Evolutionary conservation across 2,113 vertebrate species (phyloP).

Genomic region (Rallus limicola): DNA sequence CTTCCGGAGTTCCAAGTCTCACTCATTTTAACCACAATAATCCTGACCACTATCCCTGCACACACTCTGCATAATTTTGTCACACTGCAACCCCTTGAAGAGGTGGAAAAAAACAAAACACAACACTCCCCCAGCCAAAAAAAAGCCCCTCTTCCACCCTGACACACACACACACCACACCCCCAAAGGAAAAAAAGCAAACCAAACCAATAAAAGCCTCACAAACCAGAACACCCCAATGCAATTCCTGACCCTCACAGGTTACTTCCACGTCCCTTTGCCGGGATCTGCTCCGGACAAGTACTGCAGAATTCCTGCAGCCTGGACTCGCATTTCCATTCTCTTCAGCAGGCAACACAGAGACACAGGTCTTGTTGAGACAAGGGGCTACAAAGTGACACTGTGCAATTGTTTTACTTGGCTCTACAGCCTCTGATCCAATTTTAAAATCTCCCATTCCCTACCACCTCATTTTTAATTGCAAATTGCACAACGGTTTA

Average conservation of each 20-base stretch:
- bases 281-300: background rate
- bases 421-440: background rate
- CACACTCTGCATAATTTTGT: background rate
- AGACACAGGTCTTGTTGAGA: background rate
- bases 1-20: background rate
- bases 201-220: too few species aligned
- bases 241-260: background rate
- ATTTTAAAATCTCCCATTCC: background rate
- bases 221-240: too few species aligned
- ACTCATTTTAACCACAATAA: background rate
- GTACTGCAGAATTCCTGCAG: background rate
- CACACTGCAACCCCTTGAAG: background rate
- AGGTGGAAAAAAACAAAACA: background rate
- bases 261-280: background rate
- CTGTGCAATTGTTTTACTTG: slow-evolving; percentile 8
- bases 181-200: too few species aligned
- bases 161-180: too few species aligned
- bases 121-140: too few species aligned
- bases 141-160: too few species aligned
- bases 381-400: background rate
- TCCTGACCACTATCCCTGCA: background rate
- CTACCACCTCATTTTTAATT: slow-evolving; percentile 41
- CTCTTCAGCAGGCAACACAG: background rate
- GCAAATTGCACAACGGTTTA: slow-evolving; percentile 44
- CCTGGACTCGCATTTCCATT: background rate